Conservation (phyloP, 92 coral and sea anemone species). For the Phenganax stokvisi region DNA sequence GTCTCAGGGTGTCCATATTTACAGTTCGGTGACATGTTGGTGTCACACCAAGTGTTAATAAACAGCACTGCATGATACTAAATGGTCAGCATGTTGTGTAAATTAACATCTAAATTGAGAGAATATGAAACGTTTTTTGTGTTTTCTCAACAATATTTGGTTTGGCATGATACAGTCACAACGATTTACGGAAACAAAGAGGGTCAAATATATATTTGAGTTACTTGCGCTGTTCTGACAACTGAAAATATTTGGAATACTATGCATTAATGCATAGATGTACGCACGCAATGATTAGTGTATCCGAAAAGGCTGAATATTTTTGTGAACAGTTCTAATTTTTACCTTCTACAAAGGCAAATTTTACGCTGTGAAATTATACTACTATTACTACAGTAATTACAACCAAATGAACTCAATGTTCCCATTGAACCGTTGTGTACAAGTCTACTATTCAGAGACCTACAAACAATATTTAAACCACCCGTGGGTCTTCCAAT, state of each 20-base stretch:
- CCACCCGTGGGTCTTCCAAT: too few species aligned
- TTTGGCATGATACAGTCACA: not conserved
- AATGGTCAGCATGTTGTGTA: not conserved
- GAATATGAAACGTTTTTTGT: not conserved
- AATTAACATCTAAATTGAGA: not conserved
- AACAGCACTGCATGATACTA: constrained; percentile 16
- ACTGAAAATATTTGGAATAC: not conserved
- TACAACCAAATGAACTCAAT: too few species aligned
- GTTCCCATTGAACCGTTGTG: too few species aligned
- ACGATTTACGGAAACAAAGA: not conserved
- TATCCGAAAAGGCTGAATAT: not conserved
- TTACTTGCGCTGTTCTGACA: not conserved
- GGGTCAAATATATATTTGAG: not conserved
- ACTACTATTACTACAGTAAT: too few species aligned
- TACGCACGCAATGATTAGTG: not conserved
- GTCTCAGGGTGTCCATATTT: too few species aligned
- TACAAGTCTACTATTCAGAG: too few species aligned
- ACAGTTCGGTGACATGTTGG: not conserved
- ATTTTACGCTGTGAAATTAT: too few species aligned
- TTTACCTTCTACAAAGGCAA: too few species aligned
- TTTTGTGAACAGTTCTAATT: not conserved
- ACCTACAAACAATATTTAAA: too few species aligned
- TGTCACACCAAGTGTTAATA: constrained; percentile 13
- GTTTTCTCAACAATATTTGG: not conserved
- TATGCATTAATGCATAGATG: not conserved